Conservation (phyloP, 2,888 invertebrate species). For the Stictocephala bisonia region DNA sequence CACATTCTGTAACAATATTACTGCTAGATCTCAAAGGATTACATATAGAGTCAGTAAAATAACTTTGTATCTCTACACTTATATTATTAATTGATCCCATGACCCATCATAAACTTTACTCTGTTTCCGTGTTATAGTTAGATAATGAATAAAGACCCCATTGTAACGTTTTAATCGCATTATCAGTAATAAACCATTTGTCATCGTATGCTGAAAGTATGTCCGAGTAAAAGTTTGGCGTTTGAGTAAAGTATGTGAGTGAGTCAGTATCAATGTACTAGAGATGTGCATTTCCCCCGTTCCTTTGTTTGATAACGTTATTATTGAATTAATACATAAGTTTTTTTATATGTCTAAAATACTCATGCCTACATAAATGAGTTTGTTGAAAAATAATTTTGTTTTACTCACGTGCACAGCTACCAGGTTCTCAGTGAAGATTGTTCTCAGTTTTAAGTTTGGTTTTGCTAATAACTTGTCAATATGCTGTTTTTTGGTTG, state of each 20-base stretch:
- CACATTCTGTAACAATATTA: too few relatives aligned
- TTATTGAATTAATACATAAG: background rate
- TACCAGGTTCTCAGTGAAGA: conserved; percentile 35
- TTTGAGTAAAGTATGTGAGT: background rate
- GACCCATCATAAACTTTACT: too few relatives aligned
- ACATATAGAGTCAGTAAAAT: too few relatives aligned
- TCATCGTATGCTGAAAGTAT: conserved; percentile 1
- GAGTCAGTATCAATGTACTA: background rate
- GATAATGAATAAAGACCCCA: background rate
- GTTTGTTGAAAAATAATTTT: conserved; percentile 39
- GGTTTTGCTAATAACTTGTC: conserved; percentile 35
- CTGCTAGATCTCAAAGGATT: too few relatives aligned
- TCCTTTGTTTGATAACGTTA: background rate
- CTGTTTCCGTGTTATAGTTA: too few relatives aligned
- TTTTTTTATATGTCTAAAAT: conserved; percentile 36
- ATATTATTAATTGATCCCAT: too few relatives aligned
- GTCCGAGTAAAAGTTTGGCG: background rate
- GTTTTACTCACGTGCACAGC: conserved; percentile 37
- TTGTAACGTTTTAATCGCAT: background rate
- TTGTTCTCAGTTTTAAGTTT: conserved; percentile 6
- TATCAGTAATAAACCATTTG: background rate
- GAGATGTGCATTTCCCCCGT: background rate
- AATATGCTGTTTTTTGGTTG: background rate
- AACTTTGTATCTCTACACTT: too few relatives aligned
- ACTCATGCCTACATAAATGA: conserved; percentile 40